Percentiles rank a stretch among this genome's conserved stretches.
These are phyloP conservation scores for Epizoanthus illoricatus DNA, from an alignment of 92 coral and sea anemone species.

Conservation along the genomic window DNA sequence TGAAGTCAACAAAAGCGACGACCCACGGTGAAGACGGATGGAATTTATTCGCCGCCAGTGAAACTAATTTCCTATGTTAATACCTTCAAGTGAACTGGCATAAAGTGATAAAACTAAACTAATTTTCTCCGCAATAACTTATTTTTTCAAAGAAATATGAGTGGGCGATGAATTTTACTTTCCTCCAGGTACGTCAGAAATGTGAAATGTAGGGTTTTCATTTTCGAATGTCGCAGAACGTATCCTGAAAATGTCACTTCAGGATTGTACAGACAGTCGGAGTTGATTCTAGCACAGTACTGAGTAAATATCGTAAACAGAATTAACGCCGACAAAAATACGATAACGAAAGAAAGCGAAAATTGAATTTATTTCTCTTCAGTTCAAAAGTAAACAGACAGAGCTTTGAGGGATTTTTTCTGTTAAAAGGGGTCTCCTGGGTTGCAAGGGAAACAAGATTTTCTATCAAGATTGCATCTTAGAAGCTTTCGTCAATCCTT, in stretches of 20 bases:
- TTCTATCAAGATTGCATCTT: constrained; percentile 30
- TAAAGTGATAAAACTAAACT: not conserved
- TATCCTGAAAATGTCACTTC: not conserved
- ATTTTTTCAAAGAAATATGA: not conserved
- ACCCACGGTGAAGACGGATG: constrained; percentile 42
- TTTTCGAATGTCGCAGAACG: not conserved
- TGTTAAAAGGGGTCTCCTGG: constrained; percentile 42
- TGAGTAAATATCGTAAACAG: constrained; percentile 61
- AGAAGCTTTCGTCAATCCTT: constrained; percentile 50
- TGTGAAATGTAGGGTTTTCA: not conserved
- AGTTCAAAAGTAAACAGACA: constrained; percentile 55
- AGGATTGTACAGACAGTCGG: not conserved
- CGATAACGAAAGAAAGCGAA: constrained; percentile 58
- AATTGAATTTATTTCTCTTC: constrained; percentile 65
- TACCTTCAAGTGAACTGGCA: constrained; percentile 2
- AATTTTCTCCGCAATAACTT: not conserved
- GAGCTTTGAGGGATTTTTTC: constrained; percentile 53
- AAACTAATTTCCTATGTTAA: constrained; percentile 43
- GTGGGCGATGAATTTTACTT: not conserved
- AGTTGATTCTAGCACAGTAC: constrained; percentile 54
- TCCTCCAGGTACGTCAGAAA: not conserved
- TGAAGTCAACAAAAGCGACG: constrained; percentile 30
- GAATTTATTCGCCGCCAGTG: not conserved
- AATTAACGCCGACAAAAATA: constrained; percentile 65
- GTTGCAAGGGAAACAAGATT: constrained; percentile 24